Conservation (phyloP, 2,888 invertebrate species). For the Mythimna loreyi region DNA sequence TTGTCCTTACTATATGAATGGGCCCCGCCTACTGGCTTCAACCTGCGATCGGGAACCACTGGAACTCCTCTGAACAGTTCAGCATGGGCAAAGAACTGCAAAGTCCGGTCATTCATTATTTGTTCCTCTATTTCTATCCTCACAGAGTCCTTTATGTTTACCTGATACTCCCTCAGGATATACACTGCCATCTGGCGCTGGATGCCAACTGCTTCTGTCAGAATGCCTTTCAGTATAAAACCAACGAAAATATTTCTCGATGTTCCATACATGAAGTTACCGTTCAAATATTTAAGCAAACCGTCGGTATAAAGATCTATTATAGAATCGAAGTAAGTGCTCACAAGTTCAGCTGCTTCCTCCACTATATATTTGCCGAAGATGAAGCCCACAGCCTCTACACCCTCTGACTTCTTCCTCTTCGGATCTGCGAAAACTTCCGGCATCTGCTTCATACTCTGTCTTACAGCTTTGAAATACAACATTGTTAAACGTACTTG, state of each 20-base stretch:
- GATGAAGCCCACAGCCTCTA: conserved; percentile 70
- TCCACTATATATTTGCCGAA: conserved; percentile 73
- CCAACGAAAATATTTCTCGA: conserved; percentile 31
- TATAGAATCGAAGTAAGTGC: conserved; percentile 73
- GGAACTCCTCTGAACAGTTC: neutral
- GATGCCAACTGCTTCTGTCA: conserved; percentile 4
- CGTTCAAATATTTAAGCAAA: conserved; percentile 62
- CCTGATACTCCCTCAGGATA: neutral
- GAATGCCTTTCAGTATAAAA: neutral
- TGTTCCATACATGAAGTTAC: conserved; percentile 18
- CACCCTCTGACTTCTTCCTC: conserved; percentile 64
- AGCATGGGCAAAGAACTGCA: neutral
- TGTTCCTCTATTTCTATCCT: neutral
- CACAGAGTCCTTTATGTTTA: neutral
- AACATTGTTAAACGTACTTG: conserved; percentile 74
- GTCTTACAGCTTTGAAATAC: conserved; percentile 74
- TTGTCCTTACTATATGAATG: no score
- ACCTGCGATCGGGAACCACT: neutral
- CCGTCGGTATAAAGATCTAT: conserved; percentile 68
- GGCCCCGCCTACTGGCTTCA: no score
- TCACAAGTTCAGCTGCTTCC: conserved; percentile 69
- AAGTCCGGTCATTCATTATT: neutral
- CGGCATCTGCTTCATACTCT: conserved; percentile 66
- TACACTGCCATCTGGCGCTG: conserved; percentile 1
- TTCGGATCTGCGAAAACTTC: conserved; percentile 67